Evolutionary conservation across 1,140 invertebrate species (phyloP).

Genomic region (Ladona fulva): DNA sequence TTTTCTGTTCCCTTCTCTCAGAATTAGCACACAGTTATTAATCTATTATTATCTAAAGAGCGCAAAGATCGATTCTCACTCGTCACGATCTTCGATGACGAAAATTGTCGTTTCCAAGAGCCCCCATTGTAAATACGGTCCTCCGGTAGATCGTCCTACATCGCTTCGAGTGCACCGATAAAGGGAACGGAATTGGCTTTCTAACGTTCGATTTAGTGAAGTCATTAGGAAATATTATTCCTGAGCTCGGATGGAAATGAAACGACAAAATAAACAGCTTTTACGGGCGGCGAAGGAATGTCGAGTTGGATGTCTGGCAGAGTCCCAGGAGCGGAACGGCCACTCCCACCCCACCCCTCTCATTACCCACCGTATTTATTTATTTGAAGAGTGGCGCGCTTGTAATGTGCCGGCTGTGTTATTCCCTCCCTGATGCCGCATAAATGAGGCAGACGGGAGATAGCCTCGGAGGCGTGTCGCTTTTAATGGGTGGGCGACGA

Average conservation of each 20-base stretch:
- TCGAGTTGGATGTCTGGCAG: background rate
- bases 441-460: background rate
- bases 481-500: background rate
- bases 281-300: background rate
- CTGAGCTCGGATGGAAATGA: background rate
- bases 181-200: background rate
- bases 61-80: too few species aligned
- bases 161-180: background rate
- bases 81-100: too few species aligned
- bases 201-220: background rate
- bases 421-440: conserved; percentile 1
- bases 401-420: conserved; percentile 2
- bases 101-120: too few species aligned
- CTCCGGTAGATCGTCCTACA: too few species aligned
- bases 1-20: too few species aligned
- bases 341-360: background rate
- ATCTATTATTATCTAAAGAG: too few species aligned
- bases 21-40: too few species aligned
- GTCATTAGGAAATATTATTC: background rate
- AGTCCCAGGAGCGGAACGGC: background rate
- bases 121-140: too few species aligned
- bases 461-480: background rate
- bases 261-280: background rate
- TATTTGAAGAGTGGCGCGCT: background rate
- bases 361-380: conserved; percentile 6